Conservation (phyloP, 2,888 invertebrate species). For the Sclerodermus sp. region DNA sequence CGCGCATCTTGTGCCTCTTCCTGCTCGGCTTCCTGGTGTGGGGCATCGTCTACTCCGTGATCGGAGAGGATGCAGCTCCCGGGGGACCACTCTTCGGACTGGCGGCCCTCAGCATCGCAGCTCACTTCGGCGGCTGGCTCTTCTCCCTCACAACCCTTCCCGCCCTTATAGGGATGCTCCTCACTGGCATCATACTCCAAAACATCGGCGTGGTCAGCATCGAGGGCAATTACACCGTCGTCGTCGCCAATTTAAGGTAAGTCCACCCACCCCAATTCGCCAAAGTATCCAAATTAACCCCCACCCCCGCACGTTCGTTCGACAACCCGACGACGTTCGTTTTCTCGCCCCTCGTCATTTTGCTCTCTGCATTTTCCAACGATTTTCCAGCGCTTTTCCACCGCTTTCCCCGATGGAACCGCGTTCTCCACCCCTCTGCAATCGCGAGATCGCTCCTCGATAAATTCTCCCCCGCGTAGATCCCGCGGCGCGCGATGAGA, state of each 20-base stretch:
- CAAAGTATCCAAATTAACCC: too few relatives aligned
- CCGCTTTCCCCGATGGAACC: too few relatives aligned
- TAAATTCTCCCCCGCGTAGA: too few relatives aligned
- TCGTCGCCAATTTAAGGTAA: constrained; percentile 74
- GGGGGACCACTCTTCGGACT: constrained; percentile 82
- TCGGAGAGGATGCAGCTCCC: constrained; percentile 78
- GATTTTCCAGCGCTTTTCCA: too few relatives aligned
- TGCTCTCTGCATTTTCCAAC: too few relatives aligned
- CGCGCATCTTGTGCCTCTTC: constrained; percentile 73
- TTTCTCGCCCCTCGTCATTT: too few relatives aligned
- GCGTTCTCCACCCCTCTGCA: too few relatives aligned
- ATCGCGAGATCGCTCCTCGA: too few relatives aligned
- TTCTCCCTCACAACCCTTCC: constrained; percentile 80
- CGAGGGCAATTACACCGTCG: constrained; percentile 67
- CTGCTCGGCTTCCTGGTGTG: constrained; percentile 75
- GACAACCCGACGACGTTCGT: too few relatives aligned
- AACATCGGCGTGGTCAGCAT: constrained; percentile 76
- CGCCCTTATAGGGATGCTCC: constrained; percentile 83
- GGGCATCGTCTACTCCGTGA: constrained; percentile 75
- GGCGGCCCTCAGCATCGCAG: constrained; percentile 73
- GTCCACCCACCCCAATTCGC: too few relatives aligned
- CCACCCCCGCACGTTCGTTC: too few relatives aligned
- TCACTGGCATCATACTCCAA: constrained; percentile 75
- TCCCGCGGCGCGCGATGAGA: too few relatives aligned
- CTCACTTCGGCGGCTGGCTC: constrained; percentile 82